These are phyloP conservation scores for Gnathonemus longibarbis DNA, from an alignment of 2,113 vertebrate genomes.

Conservation along the genomic window DNA sequence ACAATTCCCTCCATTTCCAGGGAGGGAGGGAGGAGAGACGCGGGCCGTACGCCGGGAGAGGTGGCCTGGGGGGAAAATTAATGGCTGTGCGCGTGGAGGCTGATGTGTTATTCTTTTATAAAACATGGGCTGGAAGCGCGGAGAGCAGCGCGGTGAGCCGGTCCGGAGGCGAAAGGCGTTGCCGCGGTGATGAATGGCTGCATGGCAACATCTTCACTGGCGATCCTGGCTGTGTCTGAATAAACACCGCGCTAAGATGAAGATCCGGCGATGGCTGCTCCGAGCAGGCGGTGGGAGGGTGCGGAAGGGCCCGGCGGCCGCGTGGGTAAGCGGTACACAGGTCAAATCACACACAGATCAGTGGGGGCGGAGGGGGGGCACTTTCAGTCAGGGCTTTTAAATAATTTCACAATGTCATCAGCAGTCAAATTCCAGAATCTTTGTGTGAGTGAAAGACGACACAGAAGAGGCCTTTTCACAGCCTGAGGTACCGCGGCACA, in stretches of 20 bases:
- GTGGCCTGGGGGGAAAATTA: not conserved
- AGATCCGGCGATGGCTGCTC: not conserved
- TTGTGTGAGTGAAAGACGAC: not conserved
- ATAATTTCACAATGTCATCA: not conserved
- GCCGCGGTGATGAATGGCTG: conserved; percentile 16
- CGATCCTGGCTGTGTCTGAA: conserved; percentile 10
- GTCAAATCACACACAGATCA: not conserved
- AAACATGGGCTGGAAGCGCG: conserved; percentile 18
- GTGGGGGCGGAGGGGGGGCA: not conserved
- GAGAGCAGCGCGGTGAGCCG: not conserved
- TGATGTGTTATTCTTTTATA: conserved; percentile 21
- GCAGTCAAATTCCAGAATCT: not conserved
- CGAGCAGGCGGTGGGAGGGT: not conserved
- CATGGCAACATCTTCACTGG: conserved; percentile 21
- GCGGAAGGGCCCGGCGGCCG: not conserved
- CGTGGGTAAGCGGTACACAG: not conserved
- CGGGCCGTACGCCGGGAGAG: not conserved
- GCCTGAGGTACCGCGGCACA: not conserved
- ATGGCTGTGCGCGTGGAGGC: not conserved
- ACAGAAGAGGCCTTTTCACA: not conserved
- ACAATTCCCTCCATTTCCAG: conserved; percentile 15
- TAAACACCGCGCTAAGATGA: conserved; percentile 17
- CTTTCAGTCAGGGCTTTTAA: not conserved
- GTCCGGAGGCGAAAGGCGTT: conserved; percentile 5
- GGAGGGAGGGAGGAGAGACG: not conserved